Percentiles rank a stretch among this genome's conserved stretches.
phyloP scores from a whole-genome alignment of 2,888 invertebrate species.

The Cosmorhoe ocellata region DNA sequence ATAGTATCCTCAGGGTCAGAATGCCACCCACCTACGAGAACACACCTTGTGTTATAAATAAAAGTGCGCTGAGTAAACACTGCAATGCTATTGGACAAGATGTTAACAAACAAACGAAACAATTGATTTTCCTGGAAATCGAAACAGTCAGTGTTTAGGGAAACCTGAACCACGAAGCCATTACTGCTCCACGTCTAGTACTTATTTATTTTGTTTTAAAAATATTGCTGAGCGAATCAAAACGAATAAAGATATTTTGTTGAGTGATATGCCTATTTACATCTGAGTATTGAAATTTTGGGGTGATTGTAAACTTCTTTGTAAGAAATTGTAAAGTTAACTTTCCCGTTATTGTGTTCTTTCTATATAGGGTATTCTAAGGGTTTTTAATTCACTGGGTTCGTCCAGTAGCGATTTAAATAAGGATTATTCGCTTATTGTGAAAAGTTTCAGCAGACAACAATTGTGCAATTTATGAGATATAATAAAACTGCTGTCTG shows the following conservation, averaged over 20 bases:
- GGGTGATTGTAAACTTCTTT: too few species aligned
- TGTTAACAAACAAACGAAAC: conserved; percentile 25
- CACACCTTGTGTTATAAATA: conserved; percentile 38
- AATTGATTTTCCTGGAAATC: conserved; percentile 30
- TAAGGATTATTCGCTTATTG: too few species aligned
- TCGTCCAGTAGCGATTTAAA: too few species aligned
- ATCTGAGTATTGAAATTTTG: too few species aligned
- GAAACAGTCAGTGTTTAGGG: conserved; percentile 14
- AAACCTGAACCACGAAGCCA: conserved; percentile 11
- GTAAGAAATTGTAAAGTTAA: too few species aligned
- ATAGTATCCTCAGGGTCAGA: conserved; percentile 33
- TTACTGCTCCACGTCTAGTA: background rate
- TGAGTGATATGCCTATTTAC: too few species aligned
- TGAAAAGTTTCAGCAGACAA: background rate
- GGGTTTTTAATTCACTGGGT: too few species aligned
- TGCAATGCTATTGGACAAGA: conserved; percentile 25
- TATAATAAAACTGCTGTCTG: conserved; percentile 41
- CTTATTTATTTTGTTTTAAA: too few species aligned
- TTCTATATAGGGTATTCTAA: too few species aligned
- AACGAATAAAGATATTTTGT: too few species aligned
- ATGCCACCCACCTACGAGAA: conserved; percentile 25
- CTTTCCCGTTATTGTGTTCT: too few species aligned
- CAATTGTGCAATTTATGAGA: conserved; percentile 34
- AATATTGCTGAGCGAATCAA: too few species aligned
- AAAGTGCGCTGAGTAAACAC: conserved; percentile 45